These are phyloP conservation scores for Gadus chalcogrammus DNA, from an alignment of 2,113 vertebrate genomes.

Conservation along the genomic window DNA sequence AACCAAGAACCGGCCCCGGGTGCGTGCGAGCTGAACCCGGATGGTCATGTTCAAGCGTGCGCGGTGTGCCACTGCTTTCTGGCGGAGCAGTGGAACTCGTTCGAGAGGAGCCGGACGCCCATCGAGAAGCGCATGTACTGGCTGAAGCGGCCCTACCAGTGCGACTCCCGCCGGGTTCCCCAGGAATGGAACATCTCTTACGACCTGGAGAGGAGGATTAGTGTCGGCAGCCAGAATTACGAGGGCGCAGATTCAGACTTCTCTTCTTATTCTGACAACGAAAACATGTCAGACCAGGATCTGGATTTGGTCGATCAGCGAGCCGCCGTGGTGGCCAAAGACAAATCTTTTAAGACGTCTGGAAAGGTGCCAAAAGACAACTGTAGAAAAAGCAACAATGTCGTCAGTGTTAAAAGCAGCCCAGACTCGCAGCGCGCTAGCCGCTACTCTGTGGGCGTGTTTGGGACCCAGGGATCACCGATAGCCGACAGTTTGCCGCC, in stretches of 20 bases:
- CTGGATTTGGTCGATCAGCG: slow-evolving; percentile 60
- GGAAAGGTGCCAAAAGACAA: slow-evolving; percentile 53
- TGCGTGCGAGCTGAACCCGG: slow-evolving; percentile 79
- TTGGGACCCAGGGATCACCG: slow-evolving; percentile 55
- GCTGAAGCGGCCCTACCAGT: slow-evolving; percentile 92
- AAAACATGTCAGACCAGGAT: slow-evolving; percentile 75
- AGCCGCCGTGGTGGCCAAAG: slow-evolving; percentile 40
- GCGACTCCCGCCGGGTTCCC: slow-evolving; percentile 72
- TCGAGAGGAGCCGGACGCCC: slow-evolving; percentile 89
- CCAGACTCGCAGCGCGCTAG: slow-evolving; percentile 60
- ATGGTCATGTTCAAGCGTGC: slow-evolving; percentile 86
- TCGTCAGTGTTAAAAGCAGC: slow-evolving; percentile 68
- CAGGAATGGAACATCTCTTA: slow-evolving; percentile 83
- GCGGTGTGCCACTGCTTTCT: slow-evolving; percentile 93
- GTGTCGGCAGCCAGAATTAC: slow-evolving; percentile 60
- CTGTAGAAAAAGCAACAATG: slow-evolving; percentile 53
- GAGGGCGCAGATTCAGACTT: slow-evolving; percentile 80
- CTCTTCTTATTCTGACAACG: slow-evolving; percentile 84
- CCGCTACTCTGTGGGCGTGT: slow-evolving; percentile 60
- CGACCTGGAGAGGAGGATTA: slow-evolving; percentile 72
- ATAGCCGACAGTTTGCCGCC: slow-evolving; percentile 55
- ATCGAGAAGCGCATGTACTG: slow-evolving; percentile 96
- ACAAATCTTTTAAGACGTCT: slow-evolving; percentile 55
- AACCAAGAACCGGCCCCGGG: slow-evolving; percentile 94
- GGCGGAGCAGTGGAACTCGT: slow-evolving; percentile 92